These are phyloP conservation scores for Apocrypta bakeri DNA, from an alignment of 1,140 invertebrate genomes.

Conservation along the genomic window DNA sequence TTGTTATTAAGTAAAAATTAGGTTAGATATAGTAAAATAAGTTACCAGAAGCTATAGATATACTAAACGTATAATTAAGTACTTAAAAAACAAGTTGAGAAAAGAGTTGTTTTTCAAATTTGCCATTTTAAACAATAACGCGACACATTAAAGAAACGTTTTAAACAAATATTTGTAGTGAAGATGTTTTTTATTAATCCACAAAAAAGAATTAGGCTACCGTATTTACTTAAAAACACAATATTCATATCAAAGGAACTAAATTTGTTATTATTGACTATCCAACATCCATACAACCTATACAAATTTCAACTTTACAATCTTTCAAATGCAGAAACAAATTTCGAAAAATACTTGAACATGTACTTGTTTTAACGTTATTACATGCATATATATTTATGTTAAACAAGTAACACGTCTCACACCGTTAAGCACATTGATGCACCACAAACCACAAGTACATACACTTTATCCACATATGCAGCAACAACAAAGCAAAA, in stretches of 20 bases:
- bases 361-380: background rate
- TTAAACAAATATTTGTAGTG: too few relatives aligned
- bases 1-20: background rate
- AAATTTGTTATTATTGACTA: background rate
- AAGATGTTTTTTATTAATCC: too few relatives aligned
- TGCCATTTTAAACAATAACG: too few relatives aligned
- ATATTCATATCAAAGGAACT: background rate
- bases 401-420: background rate
- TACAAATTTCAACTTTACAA: background rate
- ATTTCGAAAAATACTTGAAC: background rate
- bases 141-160: too few relatives aligned
- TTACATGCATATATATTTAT: background rate
- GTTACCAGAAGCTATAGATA: background rate
- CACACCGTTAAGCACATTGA: background rate
- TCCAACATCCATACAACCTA: background rate
- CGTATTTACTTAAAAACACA: too few relatives aligned
- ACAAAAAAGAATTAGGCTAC: too few relatives aligned
- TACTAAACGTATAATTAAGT: background rate
- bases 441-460: background rate
- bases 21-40: background rate
- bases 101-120: too few relatives aligned
- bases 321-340: background rate
- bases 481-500: background rate
- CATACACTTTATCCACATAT: background rate
- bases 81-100: background rate